Evolutionary conservation across 1,140 invertebrate genomes (phyloP).

Genomic region (Capitella teleta): DNA sequence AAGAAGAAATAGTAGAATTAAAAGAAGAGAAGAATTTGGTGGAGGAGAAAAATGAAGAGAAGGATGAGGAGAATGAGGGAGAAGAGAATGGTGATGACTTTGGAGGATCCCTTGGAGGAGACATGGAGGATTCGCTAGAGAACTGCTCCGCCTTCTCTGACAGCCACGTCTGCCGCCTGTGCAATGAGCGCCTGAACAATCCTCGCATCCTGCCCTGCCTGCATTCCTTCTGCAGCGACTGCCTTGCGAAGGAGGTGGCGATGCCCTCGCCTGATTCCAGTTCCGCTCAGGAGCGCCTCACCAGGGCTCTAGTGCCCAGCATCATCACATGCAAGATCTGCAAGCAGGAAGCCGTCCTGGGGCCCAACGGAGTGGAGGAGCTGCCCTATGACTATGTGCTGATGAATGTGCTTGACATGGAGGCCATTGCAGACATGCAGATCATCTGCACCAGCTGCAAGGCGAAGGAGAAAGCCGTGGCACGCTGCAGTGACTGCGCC

Average conservation of each 20-base stretch:
- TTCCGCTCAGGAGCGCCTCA: slow-evolving; percentile 29
- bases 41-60: too few species aligned
- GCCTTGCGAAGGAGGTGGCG: slow-evolving; percentile 63
- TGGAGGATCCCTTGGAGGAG: too few species aligned
- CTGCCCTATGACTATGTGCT: slow-evolving; percentile 71
- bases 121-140: too few species aligned
- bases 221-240: slow-evolving; percentile 83
- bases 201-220: slow-evolving; percentile 78
- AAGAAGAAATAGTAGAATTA: too few species aligned
- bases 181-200: slow-evolving; percentile 57
- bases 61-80: too few species aligned
- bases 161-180: slow-evolving; percentile 34
- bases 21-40: too few species aligned
- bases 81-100: too few species aligned
- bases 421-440: slow-evolving; percentile 60
- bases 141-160: neutral
- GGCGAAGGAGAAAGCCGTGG: slow-evolving; percentile 76
- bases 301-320: slow-evolving; percentile 1
- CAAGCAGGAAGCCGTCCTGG: slow-evolving; percentile 64
- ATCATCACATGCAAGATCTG: slow-evolving; percentile 59
- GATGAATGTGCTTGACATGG: slow-evolving; percentile 73
- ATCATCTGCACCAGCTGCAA: slow-evolving; percentile 78
- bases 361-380: slow-evolving; percentile 53
- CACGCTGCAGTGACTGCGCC: slow-evolving; percentile 81
- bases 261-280: slow-evolving; percentile 34